Percentiles rank a stretch among this genome's conserved stretches.
These are phyloP conservation scores for Scolanthus callimorphus DNA, from an alignment of 92 coral and sea anemone genomes.

Conservation along the genomic window DNA sequence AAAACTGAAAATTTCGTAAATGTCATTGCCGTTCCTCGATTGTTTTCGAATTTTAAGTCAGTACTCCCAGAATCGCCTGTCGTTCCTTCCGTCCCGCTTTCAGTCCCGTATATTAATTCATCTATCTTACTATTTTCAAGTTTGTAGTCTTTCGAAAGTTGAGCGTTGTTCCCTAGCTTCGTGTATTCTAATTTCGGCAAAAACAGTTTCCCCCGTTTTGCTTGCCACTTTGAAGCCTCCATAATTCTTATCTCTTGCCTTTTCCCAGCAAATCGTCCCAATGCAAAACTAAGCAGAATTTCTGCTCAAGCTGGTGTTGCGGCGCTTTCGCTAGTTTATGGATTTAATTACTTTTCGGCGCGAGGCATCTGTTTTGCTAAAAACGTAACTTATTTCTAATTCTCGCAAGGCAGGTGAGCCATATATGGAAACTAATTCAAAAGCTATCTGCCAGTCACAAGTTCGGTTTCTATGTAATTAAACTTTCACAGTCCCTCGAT, in stretches of 20 bases:
- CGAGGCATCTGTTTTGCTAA: not conserved
- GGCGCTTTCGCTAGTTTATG: not conserved
- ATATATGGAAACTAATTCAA: constrained; percentile 22
- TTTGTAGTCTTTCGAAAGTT: not conserved
- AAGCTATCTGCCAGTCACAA: not conserved
- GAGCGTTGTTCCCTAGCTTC: constrained; percentile 23
- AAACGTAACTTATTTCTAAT: too few relatives aligned
- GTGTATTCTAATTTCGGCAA: constrained; percentile 73
- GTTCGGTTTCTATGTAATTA: not conserved
- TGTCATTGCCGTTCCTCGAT: constrained; percentile 14
- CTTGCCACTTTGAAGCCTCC: constrained; percentile 14
- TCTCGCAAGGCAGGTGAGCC: constrained; percentile 24
- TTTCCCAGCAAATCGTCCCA: too few relatives aligned
- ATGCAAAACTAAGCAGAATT: too few relatives aligned
- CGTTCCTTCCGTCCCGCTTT: constrained; percentile 11
- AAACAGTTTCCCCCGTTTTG: constrained; percentile 51
- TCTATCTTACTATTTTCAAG: not conserved
- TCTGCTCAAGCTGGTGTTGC: too few relatives aligned
- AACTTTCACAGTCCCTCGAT: not conserved
- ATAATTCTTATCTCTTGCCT: not conserved
- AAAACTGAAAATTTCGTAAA: constrained; percentile 76
- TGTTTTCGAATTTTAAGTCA: constrained; percentile 13
- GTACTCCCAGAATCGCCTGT: constrained; percentile 14
- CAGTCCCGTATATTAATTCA: not conserved
- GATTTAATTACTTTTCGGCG: not conserved